Base-by-base conservation (phyloP, 2,113 vertebrate genomes). In the Amia ocellicauda region DNA sequence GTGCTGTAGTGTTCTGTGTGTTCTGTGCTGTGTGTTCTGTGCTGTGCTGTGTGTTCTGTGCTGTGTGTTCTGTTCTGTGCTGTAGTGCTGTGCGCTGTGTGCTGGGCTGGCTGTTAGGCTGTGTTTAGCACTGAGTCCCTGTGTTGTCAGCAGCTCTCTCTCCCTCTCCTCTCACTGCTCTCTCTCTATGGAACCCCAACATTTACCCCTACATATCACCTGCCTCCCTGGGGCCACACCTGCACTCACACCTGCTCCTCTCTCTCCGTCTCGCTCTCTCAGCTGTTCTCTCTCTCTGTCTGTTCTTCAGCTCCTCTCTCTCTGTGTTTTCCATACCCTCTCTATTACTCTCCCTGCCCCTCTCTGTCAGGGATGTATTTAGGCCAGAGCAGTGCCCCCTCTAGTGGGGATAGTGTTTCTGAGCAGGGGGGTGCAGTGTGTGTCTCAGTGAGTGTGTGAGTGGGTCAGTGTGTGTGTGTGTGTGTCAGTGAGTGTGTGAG, bases 81-180 rank as follows among this genome's bases (percentile, higher is more conserved):
- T 5, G 31, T 5, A 36, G 31, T 7, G 31, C 31, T 36, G 31
- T 11, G 11, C 5, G 31, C 31, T 36, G 31, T 5, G 5, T 7
- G 31, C 31, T 36, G 31, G 31, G 5, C 31, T 36, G 31, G 5
- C 31, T 70, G 40, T 55, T 16, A 56, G 29, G 55, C 63, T 55
- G 24, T 71, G 70, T 78, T 66, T 74, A 75, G 42, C 47, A 78
- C 75, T 82, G 80, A 80, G 79, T 81, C 78, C 76, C 81, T 62
- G n/a, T n/a, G n/a, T n/a, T n/a, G n/a, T 3, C 20, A 20, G 27
- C 36, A 14, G 2, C 31, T 36, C 31, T 36, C 31, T 36, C 31
- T 36, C 31, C 2, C 31, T 7, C 31, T 11, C 11, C 31, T 36
- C 31, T 36, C 31, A 36, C 31, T 36, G 5, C 31, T 36, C 31